Conservation (phyloP, 1,140 invertebrate species). For the Brevipalpus yothersi region DNA sequence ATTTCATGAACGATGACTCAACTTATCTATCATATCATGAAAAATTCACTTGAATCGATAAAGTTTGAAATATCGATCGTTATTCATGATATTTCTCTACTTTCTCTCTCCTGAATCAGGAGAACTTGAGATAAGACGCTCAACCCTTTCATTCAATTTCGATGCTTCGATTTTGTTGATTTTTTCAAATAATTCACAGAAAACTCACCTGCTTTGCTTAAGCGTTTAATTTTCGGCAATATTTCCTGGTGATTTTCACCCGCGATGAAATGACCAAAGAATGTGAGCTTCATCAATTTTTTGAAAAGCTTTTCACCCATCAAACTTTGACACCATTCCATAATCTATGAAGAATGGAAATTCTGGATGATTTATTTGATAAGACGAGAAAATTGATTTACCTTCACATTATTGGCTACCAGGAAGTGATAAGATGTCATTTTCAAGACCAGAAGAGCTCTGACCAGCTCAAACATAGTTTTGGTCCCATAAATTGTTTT, state of each 20-base stretch:
- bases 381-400: conserved; percentile 19
- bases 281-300: conserved; percentile 68
- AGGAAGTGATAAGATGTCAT: conserved; percentile 68
- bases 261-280: conserved; percentile 97
- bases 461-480: conserved; percentile 68
- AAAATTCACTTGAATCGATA: too few species aligned
- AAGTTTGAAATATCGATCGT: too few species aligned
- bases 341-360: conserved; percentile 40
- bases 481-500: conserved; percentile 60
- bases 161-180: too few species aligned
- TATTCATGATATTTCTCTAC: too few species aligned
- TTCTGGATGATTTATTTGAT: conserved; percentile 13
- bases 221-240: conserved; percentile 38
- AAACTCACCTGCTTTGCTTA: conserved; percentile 59
- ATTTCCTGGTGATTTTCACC: conserved; percentile 72
- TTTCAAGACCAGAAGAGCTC: conserved; percentile 77
- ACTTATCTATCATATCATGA: too few species aligned
- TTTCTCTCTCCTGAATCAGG: too few species aligned
- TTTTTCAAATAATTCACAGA: too few species aligned
- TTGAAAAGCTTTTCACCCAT: conserved; percentile 65
- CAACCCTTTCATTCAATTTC: too few species aligned
- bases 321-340: conserved; percentile 52
- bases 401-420: conserved; percentile 82
- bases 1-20: too few species aligned
- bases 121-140: too few species aligned